Base-by-base conservation (phyloP, 2,113 vertebrate genomes). In the Osmerus eperlanus region DNA sequence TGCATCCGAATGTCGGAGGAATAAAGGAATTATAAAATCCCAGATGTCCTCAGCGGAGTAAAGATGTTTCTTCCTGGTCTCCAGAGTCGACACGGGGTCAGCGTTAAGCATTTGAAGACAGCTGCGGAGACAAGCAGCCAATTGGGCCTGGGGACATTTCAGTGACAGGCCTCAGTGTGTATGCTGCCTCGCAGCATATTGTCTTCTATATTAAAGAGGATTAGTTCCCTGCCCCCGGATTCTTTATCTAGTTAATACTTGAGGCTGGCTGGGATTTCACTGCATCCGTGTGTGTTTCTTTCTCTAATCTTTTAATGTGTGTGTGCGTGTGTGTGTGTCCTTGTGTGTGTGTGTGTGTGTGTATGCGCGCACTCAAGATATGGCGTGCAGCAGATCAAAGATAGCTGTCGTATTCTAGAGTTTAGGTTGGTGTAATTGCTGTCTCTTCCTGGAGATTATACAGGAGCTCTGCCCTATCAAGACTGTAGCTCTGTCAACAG, bases 401-500 rank as follows among this genome's bases (percentile, higher is more conserved):
- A 51, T 21, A 82, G 72, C 51, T 1, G 62, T 65, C 78, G 78
- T 68, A 77, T 79, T 79, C 79, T 67, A 73, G 71, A 79, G 80
- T 74, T 85, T 85, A 78, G 83, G 82, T 86, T 75, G 51, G 77
- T 85, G 75, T 88, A 89, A 91, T 86, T 87, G 87, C 81, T 89
- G 78, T 88, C 89, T 88, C 86, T 85, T 88, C 88, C 55, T 66
- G 81, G 79, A 82, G 77, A 90, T 91, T 86, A 89, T 87, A 84
- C 88, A 84, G 85, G 74, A 74, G 80, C 83, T 79, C 73, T 74
- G 67, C 73, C 87, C 88, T 80, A 87, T 89, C 81, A 87, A 80
- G 86, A 75, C 78, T 82, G 65, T 63, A 55, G 81, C 76, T 67
- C 71, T 79, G 82, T 76, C 85, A 81, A 81, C 73, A 83, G 75